Percentiles rank a stretch among this genome's conserved stretches.
phyloP scores from a whole-genome alignment of 2,113 vertebrate genomes.

The Fregetta grallaria region DNA sequence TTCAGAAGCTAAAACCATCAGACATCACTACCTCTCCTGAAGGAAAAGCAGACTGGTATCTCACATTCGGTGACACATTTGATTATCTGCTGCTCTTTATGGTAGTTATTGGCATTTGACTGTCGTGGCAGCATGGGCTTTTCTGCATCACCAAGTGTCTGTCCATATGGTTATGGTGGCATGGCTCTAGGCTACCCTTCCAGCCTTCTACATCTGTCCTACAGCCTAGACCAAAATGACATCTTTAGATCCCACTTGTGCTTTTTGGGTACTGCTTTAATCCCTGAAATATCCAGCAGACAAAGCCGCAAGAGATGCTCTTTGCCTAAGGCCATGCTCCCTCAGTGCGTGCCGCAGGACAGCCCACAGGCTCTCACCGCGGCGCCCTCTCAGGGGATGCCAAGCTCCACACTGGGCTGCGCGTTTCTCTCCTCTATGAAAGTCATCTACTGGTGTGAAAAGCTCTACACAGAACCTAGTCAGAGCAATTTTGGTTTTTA shows the following conservation, averaged over 20 bases:
- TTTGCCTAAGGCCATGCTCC: background rate
- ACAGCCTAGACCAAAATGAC: background rate
- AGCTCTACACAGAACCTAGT: background rate
- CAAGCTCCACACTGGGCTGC: background rate
- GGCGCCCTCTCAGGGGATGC: background rate
- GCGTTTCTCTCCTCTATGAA: background rate
- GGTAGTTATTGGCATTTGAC: background rate
- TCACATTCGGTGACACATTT: background rate
- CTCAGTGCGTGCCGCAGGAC: background rate
- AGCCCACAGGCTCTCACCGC: background rate
- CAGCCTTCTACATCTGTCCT: background rate
- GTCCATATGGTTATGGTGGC: background rate
- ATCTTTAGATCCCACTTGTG: background rate
- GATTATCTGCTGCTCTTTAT: background rate
- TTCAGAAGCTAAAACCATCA: background rate
- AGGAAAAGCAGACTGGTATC: background rate
- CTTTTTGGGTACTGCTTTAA: background rate
- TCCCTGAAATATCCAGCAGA: background rate
- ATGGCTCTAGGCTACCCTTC: background rate
- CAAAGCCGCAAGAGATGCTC: background rate
- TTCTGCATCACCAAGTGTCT: background rate
- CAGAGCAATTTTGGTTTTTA: background rate
- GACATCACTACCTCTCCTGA: background rate
- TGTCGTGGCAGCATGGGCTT: accelerated
- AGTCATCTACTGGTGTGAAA: background rate